Conservation (phyloP, 2,113 vertebrate genomes). For the Telmatochromis brichardi region DNA sequence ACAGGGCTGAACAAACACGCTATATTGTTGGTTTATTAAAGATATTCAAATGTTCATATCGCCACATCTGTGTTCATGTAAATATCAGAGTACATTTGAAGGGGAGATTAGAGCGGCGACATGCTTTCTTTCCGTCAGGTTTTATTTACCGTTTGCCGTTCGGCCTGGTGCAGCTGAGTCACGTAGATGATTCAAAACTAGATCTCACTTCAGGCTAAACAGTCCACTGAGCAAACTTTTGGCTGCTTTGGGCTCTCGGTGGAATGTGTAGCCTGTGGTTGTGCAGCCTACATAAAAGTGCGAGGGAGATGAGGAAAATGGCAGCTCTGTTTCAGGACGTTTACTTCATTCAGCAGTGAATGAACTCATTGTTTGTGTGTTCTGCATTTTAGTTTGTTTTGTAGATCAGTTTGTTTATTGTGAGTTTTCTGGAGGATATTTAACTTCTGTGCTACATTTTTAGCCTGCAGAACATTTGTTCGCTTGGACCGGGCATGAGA, state of each 20-base stretch:
- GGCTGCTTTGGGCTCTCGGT: background rate
- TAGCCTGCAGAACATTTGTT: background rate
- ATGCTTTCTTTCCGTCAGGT: background rate
- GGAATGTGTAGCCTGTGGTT: conserved; percentile 37
- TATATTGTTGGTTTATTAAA: background rate
- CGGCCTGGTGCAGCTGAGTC: background rate
- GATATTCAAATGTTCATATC: conserved; percentile 11
- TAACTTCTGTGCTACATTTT: background rate
- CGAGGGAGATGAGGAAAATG: conserved; percentile 17
- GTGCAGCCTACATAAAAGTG: conserved; percentile 10
- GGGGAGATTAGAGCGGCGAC: background rate
- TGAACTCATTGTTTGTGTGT: conserved; percentile 25
- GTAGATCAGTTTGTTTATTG: background rate
- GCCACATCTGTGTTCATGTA: background rate
- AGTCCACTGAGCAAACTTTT: background rate
- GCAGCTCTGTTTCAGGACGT: conserved; percentile 5
- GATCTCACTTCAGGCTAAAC: background rate
- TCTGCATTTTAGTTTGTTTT: background rate
- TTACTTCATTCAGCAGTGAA: conserved; percentile 19
- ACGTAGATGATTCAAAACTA: background rate
- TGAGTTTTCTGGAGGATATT: background rate
- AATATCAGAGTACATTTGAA: background rate
- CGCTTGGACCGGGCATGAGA: rapidly evolving
- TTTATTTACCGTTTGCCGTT: background rate
- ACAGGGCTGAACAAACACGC: background rate